Percentiles rank a stretch among this genome's conserved stretches.
phyloP scores from a whole-genome alignment of 2,888 invertebrate genomes.

The Geotrupes spiniger region DNA sequence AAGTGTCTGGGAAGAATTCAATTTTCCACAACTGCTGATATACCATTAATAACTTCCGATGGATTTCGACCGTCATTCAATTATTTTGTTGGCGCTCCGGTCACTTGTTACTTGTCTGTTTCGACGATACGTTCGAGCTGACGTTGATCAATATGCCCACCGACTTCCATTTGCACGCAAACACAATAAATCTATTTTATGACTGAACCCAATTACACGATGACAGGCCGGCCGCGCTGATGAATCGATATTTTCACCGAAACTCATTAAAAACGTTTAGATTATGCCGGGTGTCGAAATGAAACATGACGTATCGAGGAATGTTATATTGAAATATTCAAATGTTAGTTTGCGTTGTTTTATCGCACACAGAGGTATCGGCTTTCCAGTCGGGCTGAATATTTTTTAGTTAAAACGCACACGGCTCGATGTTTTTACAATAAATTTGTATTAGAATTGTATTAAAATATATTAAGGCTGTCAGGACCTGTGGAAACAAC shows the following conservation, averaged over 20 bases:
- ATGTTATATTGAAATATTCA: too few relatives aligned
- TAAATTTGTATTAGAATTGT: too few relatives aligned
- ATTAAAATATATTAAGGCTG: too few relatives aligned
- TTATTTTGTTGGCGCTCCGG: conserved; percentile 17
- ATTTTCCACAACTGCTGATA: too few relatives aligned
- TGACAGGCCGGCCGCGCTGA: conserved; percentile 34
- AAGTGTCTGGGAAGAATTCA: too few relatives aligned
- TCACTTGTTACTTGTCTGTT: conserved; percentile 16
- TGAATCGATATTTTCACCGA: conserved; percentile 26
- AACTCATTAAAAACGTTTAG: conserved; percentile 12
- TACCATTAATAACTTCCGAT: too few relatives aligned
- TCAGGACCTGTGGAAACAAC: too few relatives aligned
- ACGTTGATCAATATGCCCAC: conserved; percentile 34
- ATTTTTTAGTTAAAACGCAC: too few relatives aligned
- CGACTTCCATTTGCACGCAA: conserved; percentile 31
- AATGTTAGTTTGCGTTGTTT: too few relatives aligned
- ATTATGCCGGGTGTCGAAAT: conserved; percentile 11
- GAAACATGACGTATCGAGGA: neutral
- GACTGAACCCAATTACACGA: conserved; percentile 35
- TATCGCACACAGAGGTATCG: too few relatives aligned
- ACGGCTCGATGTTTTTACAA: too few relatives aligned
- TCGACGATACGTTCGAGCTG: conserved; percentile 13
- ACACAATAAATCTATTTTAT: conserved; percentile 37
- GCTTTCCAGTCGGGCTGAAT: too few relatives aligned
- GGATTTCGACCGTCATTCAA: conserved; percentile 9